A percentile compares a stretch with the other conserved stretches of the same genome.
Conservation (phyloP, 2,797 vertebrate genomes). For the Neoniphon sammara region DNA sequence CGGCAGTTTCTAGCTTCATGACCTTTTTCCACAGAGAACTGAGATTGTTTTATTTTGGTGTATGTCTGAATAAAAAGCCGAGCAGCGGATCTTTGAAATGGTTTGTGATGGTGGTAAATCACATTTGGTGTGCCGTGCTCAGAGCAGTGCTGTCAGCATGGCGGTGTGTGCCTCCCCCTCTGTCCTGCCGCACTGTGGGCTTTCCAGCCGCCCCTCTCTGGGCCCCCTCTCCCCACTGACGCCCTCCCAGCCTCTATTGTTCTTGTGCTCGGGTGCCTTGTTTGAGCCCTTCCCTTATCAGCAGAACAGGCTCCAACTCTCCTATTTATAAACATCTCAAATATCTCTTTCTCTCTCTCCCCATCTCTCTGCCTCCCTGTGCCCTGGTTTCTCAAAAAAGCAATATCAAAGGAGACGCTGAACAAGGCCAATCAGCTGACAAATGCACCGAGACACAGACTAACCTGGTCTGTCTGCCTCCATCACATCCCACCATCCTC, state of each 20-base stretch:
- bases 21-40: not conserved
- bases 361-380: constrained; percentile 1
- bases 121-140: constrained; percentile 50
- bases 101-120: constrained; percentile 35
- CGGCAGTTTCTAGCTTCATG: too few relatives aligned
- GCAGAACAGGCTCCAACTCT: constrained; percentile 53
- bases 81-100: constrained; percentile 28
- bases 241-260: constrained; percentile 79
- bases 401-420: constrained; percentile 1
- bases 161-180: constrained; percentile 20
- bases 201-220: constrained; percentile 71
- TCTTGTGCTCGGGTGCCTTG: constrained; percentile 72
- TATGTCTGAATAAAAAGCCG: not conserved
- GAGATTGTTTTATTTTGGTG: not conserved
- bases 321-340: constrained; percentile 63
- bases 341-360: constrained; percentile 11
- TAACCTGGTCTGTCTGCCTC: constrained; percentile 14
- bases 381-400: not conserved
- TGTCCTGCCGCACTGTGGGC: constrained; percentile 61
- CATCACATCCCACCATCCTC: constrained; percentile 35
- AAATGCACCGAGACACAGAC: not conserved
- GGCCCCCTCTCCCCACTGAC: constrained; percentile 73
- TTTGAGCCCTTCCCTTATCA: constrained; percentile 72
- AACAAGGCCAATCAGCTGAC: constrained; percentile 19
- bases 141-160: constrained; percentile 57